Evolutionary conservation across 2,113 vertebrate species (phyloP), one percentile per base, ranked within the genome.

Genomic region (Lepidothrix coronata): DNA sequence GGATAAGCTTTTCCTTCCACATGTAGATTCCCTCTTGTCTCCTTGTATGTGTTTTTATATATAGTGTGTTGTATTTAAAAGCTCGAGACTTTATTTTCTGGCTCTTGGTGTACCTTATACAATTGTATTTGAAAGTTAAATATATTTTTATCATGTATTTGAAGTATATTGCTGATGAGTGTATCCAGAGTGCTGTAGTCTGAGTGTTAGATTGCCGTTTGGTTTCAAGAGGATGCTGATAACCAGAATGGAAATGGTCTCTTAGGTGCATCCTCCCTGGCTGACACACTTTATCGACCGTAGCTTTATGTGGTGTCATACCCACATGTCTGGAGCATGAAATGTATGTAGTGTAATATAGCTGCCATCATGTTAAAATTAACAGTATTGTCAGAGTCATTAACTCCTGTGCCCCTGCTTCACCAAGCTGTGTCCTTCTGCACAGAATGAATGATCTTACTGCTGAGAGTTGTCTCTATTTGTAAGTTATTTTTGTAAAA

Each of bases 401-500:
- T 84, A 84, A 84, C 68, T 74, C 59, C 93, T 65, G 28, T 52
- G 20, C 33, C 59, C 5, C 2, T 76, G 6, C 82, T 94, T 92
- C 73, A 85, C 91, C 18, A 23, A 49, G 43, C 80, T 91, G 73
- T 93, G 85, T 76, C 57, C 33, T 71, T 55, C 37, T 83, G 94
- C 92, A 72, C 93, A 87, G 93, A 91, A 46, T 61, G 92, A 93
- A 63, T 93, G 88, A 76, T 78, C 74, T 57, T 41, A 41, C 71
- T 93, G 90, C 88, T 73, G 82, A 97, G 93, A 91, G 79, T 93
- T 93, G 78, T 94, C 87, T 87, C 77, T 54, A 91, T 96, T 96
- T 98, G 98, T 98, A 98, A 98, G 93, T 98, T 98, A 98, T 98
- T 98, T 97, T 98, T 97, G 79, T 97, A 85, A 96, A 98, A 98